Conservation (phyloP, 2,113 vertebrate genomes). For the Melozone crissalis region DNA sequence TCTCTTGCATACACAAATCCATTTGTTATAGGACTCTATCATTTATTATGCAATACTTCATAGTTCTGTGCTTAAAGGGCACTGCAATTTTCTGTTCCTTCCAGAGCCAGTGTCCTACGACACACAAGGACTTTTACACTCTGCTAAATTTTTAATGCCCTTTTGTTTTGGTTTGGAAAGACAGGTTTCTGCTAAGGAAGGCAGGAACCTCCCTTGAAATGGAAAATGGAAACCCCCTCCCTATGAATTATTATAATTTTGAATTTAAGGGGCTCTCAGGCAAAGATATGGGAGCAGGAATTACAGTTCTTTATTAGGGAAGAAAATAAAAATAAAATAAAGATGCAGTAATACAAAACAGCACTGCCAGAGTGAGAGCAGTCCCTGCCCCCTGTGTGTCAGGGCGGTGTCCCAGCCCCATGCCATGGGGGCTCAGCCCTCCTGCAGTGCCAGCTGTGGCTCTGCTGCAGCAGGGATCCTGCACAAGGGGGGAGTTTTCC, state of each 20-base stretch:
- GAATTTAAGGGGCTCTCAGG: not conserved
- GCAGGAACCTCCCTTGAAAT: not conserved
- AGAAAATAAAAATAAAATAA: too few relatives aligned
- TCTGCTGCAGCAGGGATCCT: not conserved
- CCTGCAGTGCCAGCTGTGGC: not conserved
- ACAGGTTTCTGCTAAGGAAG: not conserved
- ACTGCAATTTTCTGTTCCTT: not conserved
- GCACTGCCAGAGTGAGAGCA: too few relatives aligned
- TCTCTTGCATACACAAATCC: not conserved
- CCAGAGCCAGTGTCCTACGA: not conserved
- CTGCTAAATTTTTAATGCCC: not conserved
- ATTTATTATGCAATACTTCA: not conserved
- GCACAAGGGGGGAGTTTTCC: not conserved
- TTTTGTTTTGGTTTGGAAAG: not conserved
- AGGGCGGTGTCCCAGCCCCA: too few relatives aligned
- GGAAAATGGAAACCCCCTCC: not conserved
- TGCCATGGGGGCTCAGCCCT: not conserved
- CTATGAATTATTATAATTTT: not conserved
- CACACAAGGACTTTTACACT: not conserved
- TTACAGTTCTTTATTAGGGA: too few relatives aligned
- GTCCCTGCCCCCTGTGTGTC: too few relatives aligned
- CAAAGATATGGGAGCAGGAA: too few relatives aligned
- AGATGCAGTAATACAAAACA: too few relatives aligned
- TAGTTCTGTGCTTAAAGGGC: not conserved
- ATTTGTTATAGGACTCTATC: not conserved